phyloP scores from a whole-genome alignment of 2,113 vertebrate genomes.

The Phoenicopterus ruber region DNA sequence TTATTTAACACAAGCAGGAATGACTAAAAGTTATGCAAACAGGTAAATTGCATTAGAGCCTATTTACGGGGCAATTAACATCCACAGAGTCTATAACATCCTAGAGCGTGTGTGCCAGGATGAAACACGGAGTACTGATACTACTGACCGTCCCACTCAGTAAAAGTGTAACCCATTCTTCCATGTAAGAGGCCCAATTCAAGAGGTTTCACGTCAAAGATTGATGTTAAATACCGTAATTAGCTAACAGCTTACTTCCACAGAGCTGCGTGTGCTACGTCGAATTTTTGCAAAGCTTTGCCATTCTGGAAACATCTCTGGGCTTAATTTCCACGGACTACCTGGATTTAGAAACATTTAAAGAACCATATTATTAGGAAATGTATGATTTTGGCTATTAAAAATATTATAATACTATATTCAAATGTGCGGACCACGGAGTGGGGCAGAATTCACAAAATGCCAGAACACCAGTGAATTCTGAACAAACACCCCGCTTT shows the following conservation, averaged over 20 bases:
- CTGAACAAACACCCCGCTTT: background rate
- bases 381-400: background rate
- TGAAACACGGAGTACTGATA: background rate
- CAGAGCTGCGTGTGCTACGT: rapidly evolving
- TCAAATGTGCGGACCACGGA: rapidly evolving
- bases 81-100: rapidly evolving
- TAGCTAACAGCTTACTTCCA: background rate
- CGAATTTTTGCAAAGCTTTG: background rate
- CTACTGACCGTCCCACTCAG: background rate
- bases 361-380: rapidly evolving
- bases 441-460: background rate
- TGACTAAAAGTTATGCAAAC: background rate
- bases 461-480: background rate
- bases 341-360: background rate
- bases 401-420: background rate
- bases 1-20: background rate
- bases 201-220: background rate
- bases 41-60: background rate
- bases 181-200: background rate
- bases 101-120: background rate
- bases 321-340: background rate
- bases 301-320: background rate
- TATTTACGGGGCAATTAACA: background rate
- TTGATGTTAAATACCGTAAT: background rate
- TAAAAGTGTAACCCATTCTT: background rate